Evolutionary conservation across 2,888 invertebrate genomes (phyloP).

Genomic region (Amblyjoppa proteus): DNA sequence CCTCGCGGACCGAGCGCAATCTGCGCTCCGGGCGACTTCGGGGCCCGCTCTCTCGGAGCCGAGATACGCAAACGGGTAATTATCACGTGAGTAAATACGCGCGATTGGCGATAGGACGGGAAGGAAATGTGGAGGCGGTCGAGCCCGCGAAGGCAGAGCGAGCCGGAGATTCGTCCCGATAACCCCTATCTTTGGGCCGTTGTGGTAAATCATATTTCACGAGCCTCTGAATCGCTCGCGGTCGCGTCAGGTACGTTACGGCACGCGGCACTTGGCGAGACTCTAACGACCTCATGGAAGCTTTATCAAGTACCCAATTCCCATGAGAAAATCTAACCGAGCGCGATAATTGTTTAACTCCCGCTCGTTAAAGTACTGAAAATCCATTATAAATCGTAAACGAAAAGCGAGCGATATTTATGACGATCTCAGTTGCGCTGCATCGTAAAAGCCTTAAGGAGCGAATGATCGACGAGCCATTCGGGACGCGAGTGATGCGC

Average conservation of each 20-base stretch:
- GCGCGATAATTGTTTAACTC: conserved; percentile 42
- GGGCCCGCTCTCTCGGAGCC: conserved; percentile 43
- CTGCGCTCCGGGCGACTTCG: conserved; percentile 37
- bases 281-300: conserved; percentile 38
- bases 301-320: conserved; percentile 62
- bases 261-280: conserved; percentile 40
- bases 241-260: conserved; percentile 34
- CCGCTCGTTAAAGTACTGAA: not conserved
- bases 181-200: conserved; percentile 75
- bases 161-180: conserved; percentile 73
- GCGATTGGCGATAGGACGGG: conserved; percentile 77
- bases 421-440: not conserved
- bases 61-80: conserved; percentile 79
- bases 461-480: conserved; percentile 12
- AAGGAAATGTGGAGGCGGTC: conserved; percentile 54
- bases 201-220: conserved; percentile 77
- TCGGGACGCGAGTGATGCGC: conserved; percentile 23
- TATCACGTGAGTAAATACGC: conserved; percentile 83
- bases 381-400: not conserved
- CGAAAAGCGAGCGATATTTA: conserved; percentile 2
- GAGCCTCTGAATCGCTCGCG: conserved; percentile 54
- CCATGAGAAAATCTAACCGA: conserved; percentile 52
- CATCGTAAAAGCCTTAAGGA: conserved; percentile 1
- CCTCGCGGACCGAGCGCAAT: conserved; percentile 32
- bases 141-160: conserved; percentile 51